phyloP scores from a whole-genome alignment of 2,888 invertebrate genomes.

The Patella caerulea region DNA sequence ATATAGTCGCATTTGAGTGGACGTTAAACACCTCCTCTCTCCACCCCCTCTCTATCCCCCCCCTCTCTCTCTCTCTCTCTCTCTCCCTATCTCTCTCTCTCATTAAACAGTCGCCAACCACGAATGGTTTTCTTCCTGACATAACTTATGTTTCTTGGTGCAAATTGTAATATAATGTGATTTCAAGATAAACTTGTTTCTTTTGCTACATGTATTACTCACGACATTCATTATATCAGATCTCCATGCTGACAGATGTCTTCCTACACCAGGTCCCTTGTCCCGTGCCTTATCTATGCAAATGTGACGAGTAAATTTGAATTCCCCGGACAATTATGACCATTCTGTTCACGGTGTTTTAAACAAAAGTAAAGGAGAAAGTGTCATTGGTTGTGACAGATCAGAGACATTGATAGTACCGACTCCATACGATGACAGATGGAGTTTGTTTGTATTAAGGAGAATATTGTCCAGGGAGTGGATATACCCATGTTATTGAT shows the following conservation, averaged over 20 bases:
- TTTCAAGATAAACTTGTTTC: too few species aligned
- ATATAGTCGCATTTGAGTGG: too few species aligned
- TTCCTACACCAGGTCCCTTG: too few species aligned
- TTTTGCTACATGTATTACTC: too few species aligned
- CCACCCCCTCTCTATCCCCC: background rate
- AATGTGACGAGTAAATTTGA: background rate
- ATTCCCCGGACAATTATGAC: background rate
- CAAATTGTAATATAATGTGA: too few species aligned
- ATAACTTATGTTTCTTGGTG: too few species aligned
- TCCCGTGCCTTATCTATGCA: background rate
- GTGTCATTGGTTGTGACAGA: background rate
- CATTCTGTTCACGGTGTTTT: background rate
- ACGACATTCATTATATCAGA: too few species aligned
- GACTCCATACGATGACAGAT: background rate
- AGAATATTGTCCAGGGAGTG: too few species aligned
- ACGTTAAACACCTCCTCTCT: background rate
- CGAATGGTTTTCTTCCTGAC: too few species aligned
- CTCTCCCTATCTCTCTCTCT: background rate
- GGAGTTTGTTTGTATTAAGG: background rate
- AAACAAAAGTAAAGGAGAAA: background rate
- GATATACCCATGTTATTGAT: too few species aligned
- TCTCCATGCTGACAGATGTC: too few species aligned
- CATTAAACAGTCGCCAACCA: too few species aligned
- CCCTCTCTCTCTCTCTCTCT: background rate
- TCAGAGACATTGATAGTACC: constrained; percentile 4